Evolutionary conservation across 2,113 vertebrate species (phyloP).

Genomic region (Furnarius figulus): DNA sequence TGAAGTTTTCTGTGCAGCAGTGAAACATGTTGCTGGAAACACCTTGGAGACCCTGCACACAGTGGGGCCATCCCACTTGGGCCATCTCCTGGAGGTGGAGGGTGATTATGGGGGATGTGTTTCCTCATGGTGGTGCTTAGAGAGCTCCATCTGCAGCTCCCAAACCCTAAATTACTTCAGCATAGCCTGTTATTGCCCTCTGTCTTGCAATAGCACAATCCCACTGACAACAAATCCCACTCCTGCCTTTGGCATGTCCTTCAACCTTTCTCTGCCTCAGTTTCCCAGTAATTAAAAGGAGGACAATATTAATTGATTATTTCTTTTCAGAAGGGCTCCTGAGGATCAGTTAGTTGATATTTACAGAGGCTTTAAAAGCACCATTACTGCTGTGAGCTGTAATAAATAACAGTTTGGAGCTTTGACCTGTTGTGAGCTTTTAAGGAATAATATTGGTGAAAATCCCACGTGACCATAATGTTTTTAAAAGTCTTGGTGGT

Average conservation of each 20-base stretch:
- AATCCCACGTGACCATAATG: background rate
- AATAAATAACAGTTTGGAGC: background rate
- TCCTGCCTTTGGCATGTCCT: background rate
- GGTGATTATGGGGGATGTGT: background rate
- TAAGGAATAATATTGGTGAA: background rate
- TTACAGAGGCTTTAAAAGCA: background rate
- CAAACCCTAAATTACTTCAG: background rate
- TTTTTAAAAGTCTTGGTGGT: background rate
- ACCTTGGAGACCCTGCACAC: background rate
- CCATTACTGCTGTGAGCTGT: background rate
- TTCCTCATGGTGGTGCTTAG: background rate
- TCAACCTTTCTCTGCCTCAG: background rate
- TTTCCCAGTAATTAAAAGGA: background rate
- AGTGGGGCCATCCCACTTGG: background rate
- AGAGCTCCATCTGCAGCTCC: background rate
- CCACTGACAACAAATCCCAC: background rate
- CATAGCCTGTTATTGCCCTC: background rate
- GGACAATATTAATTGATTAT: background rate
- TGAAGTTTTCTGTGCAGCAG: background rate
- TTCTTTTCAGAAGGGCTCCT: background rate
- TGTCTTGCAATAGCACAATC: background rate
- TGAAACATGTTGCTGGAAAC: background rate
- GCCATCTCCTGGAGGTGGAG: background rate
- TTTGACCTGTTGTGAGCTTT: background rate
- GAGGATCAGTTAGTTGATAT: background rate